These are phyloP conservation scores for Microdon myrmicae DNA, from an alignment of 2,888 invertebrate genomes.

Conservation along the genomic window DNA sequence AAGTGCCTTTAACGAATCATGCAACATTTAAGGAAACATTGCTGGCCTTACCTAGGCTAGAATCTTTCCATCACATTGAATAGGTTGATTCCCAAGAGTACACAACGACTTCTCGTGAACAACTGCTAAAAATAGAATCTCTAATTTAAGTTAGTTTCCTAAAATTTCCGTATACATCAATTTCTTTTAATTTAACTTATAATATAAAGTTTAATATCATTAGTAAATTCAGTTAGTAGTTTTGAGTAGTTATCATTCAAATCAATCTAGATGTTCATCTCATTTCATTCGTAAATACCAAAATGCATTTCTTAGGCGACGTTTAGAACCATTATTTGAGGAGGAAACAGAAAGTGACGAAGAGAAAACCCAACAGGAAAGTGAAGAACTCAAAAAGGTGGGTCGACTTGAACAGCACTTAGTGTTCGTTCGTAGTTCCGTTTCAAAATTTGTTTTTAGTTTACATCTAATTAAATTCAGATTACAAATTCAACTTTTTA, in stretches of 20 bases:
- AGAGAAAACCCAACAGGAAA: slow-evolving; percentile 66
- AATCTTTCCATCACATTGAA: too few relatives aligned
- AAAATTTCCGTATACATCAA: too few relatives aligned
- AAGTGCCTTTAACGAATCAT: too few relatives aligned
- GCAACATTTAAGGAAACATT: too few relatives aligned
- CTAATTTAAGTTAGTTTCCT: too few relatives aligned
- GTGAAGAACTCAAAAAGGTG: slow-evolving; percentile 67
- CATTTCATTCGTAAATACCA: slow-evolving; percentile 51
- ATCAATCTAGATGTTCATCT: slow-evolving; percentile 17
- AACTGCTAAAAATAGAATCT: too few relatives aligned
- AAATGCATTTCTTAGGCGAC: slow-evolving; percentile 71
- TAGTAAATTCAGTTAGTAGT: neutral
- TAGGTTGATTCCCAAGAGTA: too few relatives aligned
- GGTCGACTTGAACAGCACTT: slow-evolving; percentile 60
- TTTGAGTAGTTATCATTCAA: slow-evolving; percentile 4
- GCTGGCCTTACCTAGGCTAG: too few relatives aligned
- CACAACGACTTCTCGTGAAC: too few relatives aligned
- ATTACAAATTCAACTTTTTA: too few relatives aligned
- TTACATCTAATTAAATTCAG: too few relatives aligned
- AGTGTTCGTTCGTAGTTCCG: slow-evolving; percentile 7
- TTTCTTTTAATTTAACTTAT: neutral
- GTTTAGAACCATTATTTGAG: slow-evolving; percentile 84
- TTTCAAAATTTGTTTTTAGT: neutral
- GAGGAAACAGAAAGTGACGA: slow-evolving; percentile 80
- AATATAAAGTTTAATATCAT: too few relatives aligned